These are phyloP conservation scores for Elysia crispata DNA, from an alignment of 2,888 invertebrate genomes.

Conservation along the genomic window DNA sequence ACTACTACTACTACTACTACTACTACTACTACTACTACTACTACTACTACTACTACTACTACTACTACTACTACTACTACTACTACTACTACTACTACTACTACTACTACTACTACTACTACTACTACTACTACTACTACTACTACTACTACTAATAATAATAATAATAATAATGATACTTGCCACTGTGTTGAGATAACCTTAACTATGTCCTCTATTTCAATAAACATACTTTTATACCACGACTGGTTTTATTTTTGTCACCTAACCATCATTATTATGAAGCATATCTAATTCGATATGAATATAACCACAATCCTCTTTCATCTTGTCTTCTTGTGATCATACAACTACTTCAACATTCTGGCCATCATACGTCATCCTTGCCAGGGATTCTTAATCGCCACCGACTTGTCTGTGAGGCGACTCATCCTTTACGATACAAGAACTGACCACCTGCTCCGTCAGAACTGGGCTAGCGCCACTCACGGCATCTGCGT, in stretches of 20 bases:
- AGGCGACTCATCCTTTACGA: constrained; percentile 40
- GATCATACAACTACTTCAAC: constrained; percentile 3
- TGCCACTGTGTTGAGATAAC: not conserved
- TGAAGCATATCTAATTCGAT: not conserved
- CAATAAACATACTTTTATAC: too few species aligned
- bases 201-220: too few species aligned
- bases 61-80: constrained; percentile 24
- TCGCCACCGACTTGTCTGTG: constrained; percentile 22
- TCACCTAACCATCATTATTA: not conserved
- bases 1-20: constrained; percentile 44
- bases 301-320: not conserved
- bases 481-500: constrained; percentile 35
- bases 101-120: constrained; percentile 6
- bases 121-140: constrained; percentile 3
- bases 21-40: constrained; percentile 23
- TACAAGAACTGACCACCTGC: constrained; percentile 18
- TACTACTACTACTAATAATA: too few species aligned
- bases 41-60: constrained; percentile 16
- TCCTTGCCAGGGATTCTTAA: constrained; percentile 29
- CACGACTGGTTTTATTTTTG: not conserved
- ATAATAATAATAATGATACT: not conserved
- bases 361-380: not conserved
- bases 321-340: not conserved
- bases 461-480: constrained; percentile 43
- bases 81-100: constrained; percentile 17